Percentiles rank a stretch among this genome's conserved stretches.
These are phyloP conservation scores for Mythimna vitellina DNA, from an alignment of 2,888 invertebrate genomes.

Conservation along the genomic window DNA sequence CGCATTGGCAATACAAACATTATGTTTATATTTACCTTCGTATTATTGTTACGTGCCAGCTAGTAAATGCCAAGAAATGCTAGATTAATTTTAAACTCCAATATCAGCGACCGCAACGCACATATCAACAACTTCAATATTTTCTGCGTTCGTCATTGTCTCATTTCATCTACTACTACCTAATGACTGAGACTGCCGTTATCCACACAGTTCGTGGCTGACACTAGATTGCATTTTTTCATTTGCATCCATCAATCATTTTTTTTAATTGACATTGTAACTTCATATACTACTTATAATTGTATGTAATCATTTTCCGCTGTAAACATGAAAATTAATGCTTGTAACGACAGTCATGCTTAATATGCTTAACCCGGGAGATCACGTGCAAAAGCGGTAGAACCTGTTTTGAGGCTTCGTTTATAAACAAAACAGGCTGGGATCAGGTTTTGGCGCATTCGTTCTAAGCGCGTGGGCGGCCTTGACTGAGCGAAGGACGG, in stretches of 20 bases:
- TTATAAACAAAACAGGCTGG: slow-evolving; percentile 77
- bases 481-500: slow-evolving; percentile 86
- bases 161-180: slow-evolving; percentile 20
- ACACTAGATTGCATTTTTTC: slow-evolving; percentile 28
- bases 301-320: slow-evolving; percentile 23
- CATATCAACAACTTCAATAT: slow-evolving; percentile 38
- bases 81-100: slow-evolving; percentile 46
- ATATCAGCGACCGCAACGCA: slow-evolving; percentile 45
- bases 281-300: slow-evolving; percentile 26
- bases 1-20: slow-evolving; percentile 64
- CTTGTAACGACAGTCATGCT: slow-evolving; percentile 24
- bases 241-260: slow-evolving; percentile 49
- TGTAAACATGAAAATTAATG: slow-evolving; percentile 40
- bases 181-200: slow-evolving; percentile 42
- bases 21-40: slow-evolving; percentile 73
- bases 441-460: slow-evolving; percentile 77
- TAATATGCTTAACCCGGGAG: slow-evolving; percentile 37
- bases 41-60: slow-evolving; percentile 67
- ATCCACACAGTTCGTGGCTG: slow-evolving; percentile 53
- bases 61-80: slow-evolving; percentile 73
- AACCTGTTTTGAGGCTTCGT: slow-evolving; percentile 74
- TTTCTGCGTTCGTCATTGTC: slow-evolving; percentile 52
- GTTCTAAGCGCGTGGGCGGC: slow-evolving; percentile 82
- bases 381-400: slow-evolving; percentile 62
- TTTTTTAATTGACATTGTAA: slow-evolving; percentile 50